Base-by-base conservation (phyloP, 2,113 vertebrate genomes). In the Lagopus muta region DNA sequence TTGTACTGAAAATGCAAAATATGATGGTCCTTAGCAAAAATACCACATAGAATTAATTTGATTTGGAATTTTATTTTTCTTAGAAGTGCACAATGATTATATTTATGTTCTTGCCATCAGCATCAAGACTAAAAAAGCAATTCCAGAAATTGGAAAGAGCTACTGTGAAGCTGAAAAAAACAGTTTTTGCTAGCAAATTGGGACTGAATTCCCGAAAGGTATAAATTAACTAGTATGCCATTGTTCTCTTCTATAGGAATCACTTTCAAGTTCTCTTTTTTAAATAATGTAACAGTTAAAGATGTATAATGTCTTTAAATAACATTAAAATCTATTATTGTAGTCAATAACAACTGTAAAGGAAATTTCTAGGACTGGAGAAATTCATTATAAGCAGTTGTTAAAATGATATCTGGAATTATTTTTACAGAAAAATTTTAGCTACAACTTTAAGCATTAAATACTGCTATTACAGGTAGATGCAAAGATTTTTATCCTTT, bases 381-480 rank as follows among this genome's bases (percentile, higher is more conserved):
- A 58, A 9, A 57, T 43, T 73, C 9, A 77, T 85, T 75, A 54
- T 25, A 90, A 32, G 0, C 34, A 55, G 69, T 81, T 90, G 25
- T 70, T 82, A 43, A 93, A 75, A 60, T 60, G 42, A 36, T 43
- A 75, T 77, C 54, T 76, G 38, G 36, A 86, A 80, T 76, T 86
- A 84, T 84, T 96, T 97, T 93, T 66, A 88, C 32, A 81, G 43
- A 58, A 76, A 25, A 52, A 75, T 48, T 2, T 45, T 86, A 8
- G 20, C 24, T 78, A 3, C 79, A 67, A 30, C 67, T 94, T 96
- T 82, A 84, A 96, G 86, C 79, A 74, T 71, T 89, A 52, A 69
- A 25, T 92, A 55, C 58, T 92, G 79, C 86, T 95, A 90, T 67
- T 82, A 54, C 10, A 84, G 42, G 32, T 43, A 96, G 52, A 73